Conservation (phyloP, 1,140 invertebrate species). For the Bemisia tabaci region DNA sequence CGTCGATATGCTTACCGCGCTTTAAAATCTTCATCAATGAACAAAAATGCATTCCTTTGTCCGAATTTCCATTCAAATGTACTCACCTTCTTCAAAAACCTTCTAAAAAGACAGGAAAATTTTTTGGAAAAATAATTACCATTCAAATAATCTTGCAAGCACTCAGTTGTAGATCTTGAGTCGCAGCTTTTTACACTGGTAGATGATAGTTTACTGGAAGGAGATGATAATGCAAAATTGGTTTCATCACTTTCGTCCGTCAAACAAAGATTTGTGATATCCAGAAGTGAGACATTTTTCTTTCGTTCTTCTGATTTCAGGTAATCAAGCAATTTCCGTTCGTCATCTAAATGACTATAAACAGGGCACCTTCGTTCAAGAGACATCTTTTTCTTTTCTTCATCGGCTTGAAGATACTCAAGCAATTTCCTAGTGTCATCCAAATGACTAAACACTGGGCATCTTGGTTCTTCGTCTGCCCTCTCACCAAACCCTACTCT, state of each 20-base stretch:
- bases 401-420: background rate
- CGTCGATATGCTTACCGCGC: too few species aligned
- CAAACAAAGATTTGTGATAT: background rate
- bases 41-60: too few species aligned
- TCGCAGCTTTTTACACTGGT: background rate
- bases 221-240: background rate
- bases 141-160: background rate
- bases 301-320: background rate
- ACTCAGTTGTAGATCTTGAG: background rate
- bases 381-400: too few species aligned
- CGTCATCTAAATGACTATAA: background rate
- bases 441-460: background rate
- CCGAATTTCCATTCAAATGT: too few species aligned
- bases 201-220: background rate
- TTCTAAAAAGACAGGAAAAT: too few species aligned
- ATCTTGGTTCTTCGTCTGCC: background rate
- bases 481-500: background rate
- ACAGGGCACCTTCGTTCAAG: background rate
- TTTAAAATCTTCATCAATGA: too few species aligned
- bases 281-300: background rate
- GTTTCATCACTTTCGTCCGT: background rate
- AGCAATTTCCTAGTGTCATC: background rate
- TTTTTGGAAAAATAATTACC: too few species aligned
- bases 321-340: background rate
- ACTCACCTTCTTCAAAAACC: too few species aligned